These are phyloP conservation scores for Drosophila melanogaster DNA, from an alignment of 1,140 invertebrate genomes.

Conservation along the genomic window DNA sequence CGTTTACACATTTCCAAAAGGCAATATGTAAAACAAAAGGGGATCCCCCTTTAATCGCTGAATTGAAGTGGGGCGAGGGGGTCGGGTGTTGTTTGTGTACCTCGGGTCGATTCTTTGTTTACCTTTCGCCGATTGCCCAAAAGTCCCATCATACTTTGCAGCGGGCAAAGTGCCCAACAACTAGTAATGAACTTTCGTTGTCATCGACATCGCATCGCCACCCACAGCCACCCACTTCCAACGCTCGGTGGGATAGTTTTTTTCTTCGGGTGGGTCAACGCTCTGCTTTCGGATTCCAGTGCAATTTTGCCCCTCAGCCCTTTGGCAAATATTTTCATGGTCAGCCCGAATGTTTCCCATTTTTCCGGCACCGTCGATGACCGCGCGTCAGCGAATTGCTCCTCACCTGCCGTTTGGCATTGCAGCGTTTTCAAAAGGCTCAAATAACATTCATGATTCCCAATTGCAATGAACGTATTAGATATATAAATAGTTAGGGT, in stretches of 20 bases:
- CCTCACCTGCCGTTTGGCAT: slow-evolving; percentile 4
- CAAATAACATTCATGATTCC: background rate
- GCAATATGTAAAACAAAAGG: slow-evolving; percentile 54
- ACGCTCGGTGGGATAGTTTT: slow-evolving; percentile 9
- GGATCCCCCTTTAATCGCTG: slow-evolving; percentile 4
- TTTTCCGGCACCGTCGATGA: slow-evolving; percentile 11
- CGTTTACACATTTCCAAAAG: slow-evolving; percentile 53
- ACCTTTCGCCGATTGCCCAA: slow-evolving; percentile 62
- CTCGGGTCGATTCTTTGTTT: slow-evolving; percentile 71
- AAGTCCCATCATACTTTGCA: slow-evolving; percentile 26
- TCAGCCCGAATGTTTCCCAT: slow-evolving; percentile 27
- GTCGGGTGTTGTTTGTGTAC: slow-evolving; percentile 5
- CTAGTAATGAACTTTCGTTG: slow-evolving; percentile 65
- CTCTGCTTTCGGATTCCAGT: slow-evolving; percentile 34
- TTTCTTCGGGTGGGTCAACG: slow-evolving; percentile 39
- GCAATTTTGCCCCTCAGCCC: slow-evolving; percentile 17
- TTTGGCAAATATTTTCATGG: slow-evolving; percentile 48
- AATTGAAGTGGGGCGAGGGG: background rate
- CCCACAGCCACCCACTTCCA: background rate
- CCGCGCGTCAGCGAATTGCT: slow-evolving; percentile 9
- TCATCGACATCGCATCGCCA: slow-evolving; percentile 19
- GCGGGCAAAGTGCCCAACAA: slow-evolving; percentile 27
- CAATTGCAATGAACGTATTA: background rate
- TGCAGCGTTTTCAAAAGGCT: slow-evolving; percentile 8
- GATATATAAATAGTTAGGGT: background rate